These are phyloP conservation scores for Xestoiulus laeticollis DNA, from an alignment of 2,888 invertebrate species.

Conservation along the genomic window DNA sequence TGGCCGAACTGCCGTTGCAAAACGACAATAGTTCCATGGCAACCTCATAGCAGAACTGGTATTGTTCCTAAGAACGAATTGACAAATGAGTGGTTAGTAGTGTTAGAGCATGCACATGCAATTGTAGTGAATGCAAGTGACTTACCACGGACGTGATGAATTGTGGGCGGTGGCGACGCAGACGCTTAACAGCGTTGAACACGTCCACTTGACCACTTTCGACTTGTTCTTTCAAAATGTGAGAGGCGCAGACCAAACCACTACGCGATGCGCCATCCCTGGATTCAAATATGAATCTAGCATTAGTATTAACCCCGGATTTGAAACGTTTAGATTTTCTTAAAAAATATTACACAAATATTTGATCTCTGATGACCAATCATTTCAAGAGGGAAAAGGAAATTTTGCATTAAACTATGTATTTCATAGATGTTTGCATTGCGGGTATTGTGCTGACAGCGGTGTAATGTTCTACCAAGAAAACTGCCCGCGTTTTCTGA, in stretches of 20 bases:
- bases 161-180: constrained; percentile 94
- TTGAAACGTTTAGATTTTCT: no score
- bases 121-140: not conserved
- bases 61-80: constrained; percentile 57
- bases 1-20: constrained; percentile 20
- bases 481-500: no score
- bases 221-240: constrained; percentile 98
- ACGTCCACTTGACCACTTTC: constrained; percentile 98
- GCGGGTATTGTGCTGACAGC: no score
- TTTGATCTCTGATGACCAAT: no score
- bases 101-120: not conserved
- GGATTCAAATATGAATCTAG: constrained; percentile 56
- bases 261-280: constrained; percentile 94
- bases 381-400: no score
- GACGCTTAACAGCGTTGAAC: constrained; percentile 97
- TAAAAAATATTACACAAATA: no score
- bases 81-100: constrained; percentile 38
- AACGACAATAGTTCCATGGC: constrained; percentile 53
- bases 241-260: constrained; percentile 98
- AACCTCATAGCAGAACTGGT: constrained; percentile 57
- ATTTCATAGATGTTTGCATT: no score
- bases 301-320: no score
- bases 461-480: no score
- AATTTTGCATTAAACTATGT: no score
- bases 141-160: constrained; percentile 91